Base-by-base conservation (phyloP, 2,113 vertebrate genomes). In the Dicaeum eximium region DNA sequence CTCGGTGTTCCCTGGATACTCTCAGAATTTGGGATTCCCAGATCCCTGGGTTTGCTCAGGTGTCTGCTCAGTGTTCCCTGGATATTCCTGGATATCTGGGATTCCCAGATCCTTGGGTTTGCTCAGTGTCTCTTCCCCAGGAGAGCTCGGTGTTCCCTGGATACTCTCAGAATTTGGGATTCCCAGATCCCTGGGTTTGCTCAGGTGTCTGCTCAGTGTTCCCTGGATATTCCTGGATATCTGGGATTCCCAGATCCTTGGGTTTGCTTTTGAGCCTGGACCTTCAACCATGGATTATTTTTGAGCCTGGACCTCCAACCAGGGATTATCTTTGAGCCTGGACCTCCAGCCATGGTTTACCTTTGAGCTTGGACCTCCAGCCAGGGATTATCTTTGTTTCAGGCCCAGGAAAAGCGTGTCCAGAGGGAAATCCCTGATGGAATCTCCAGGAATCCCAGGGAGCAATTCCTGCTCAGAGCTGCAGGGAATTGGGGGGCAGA, bases 401-500 rank as follows among this genome's bases (percentile, higher is more conserved):
- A 0, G 0, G 9, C 84, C 38, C 19, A 2, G 24, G 28, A 3
- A n/a, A 3, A 8, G 1, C 3, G 12, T 44, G 40, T 23, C 40
- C 40, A 25, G 37, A 70, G 73, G n/a, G 6, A 6, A 44, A 44
- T 77, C 31, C 40, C 27, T 45, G 37, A 0, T 6, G 54, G n/a
- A 17, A 21, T n/a, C n/a, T n/a, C n/a, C n/a, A n/a, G n/a, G n/a
- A n/a, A 13, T 24, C 74, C 4, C 54, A 7, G 47, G 23, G 72
- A 74, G 22, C 8, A 1, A 14, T 5, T 67, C 30, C 70, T 15
- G 10, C 74, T 86, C 35, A 1, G 18, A 30, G 44, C 69, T 15
- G 51, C 40, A 11, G 83, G 40, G 58, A n/a, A 6, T 4, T 0
- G 10, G 40, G 25, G n/a, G 33, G 30, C 13, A 10, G 14, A 6